These are phyloP conservation scores for Brachyhypopomus gauderio DNA, from an alignment of 2,113 vertebrate species.

Conservation along the genomic window DNA sequence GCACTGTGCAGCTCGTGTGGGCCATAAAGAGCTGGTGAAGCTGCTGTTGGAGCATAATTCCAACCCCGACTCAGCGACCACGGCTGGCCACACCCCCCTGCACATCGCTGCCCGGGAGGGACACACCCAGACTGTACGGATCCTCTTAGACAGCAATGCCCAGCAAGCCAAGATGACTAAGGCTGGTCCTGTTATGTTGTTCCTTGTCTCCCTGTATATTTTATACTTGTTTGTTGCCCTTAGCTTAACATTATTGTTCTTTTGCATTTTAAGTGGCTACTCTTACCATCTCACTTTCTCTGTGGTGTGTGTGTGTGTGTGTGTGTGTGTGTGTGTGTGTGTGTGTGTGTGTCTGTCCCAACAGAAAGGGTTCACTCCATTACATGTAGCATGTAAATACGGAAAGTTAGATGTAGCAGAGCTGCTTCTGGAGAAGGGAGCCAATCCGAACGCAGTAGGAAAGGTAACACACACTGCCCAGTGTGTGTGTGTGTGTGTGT, in stretches of 20 bases:
- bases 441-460: slow-evolving; percentile 89
- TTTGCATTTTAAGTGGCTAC: no score
- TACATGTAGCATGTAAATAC: slow-evolving; percentile 95
- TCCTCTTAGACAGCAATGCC: slow-evolving; percentile 86
- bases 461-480: slow-evolving; percentile 75
- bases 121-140: slow-evolving; percentile 82
- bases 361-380: slow-evolving; percentile 99
- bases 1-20: slow-evolving; percentile 94
- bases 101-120: slow-evolving; percentile 90
- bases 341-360: slow-evolving; percentile 60
- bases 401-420: slow-evolving; percentile 89
- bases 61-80: slow-evolving; percentile 87
- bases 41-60: slow-evolving; percentile 87
- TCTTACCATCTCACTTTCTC: neutral
- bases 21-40: slow-evolving; percentile 88
- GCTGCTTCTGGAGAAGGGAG: slow-evolving; percentile 82
- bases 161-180: slow-evolving; percentile 95
- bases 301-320: slow-evolving; percentile 8
- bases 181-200: slow-evolving; percentile 66
- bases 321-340: no score
- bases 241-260: neutral
- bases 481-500: slow-evolving; percentile 22
- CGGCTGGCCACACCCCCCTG: slow-evolving; percentile 89
- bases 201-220: neutral
- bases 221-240: neutral